These are phyloP conservation scores for Latrodectus elegans DNA, from an alignment of 2,888 invertebrate species.

Conservation along the genomic window DNA sequence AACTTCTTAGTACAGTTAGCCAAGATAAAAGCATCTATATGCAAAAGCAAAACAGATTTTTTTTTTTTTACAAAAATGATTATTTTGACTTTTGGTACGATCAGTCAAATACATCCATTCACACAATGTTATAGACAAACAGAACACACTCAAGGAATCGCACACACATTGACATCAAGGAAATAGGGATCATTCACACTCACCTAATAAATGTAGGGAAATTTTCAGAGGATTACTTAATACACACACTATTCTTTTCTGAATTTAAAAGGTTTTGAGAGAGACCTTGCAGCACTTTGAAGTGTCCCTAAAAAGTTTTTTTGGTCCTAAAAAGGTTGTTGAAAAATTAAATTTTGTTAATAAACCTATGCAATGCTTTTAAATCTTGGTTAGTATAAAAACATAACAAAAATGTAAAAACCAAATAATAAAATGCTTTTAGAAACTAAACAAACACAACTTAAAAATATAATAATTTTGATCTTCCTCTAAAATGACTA, in stretches of 20 bases:
- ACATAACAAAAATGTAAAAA: slow-evolving; percentile 33
- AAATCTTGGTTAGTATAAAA: slow-evolving; percentile 40
- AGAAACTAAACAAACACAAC: background rate
- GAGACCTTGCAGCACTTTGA: slow-evolving; percentile 63
- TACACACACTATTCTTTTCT: slow-evolving; percentile 52
- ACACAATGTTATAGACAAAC: background rate
- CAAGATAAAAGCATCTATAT: slow-evolving; percentile 28
- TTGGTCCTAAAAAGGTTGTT: slow-evolving; percentile 68
- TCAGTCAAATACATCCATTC: background rate
- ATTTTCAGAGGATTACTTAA: slow-evolving; percentile 54
- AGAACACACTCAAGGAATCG: background rate
- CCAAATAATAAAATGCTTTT: slow-evolving; percentile 18
- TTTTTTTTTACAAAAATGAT: background rate
- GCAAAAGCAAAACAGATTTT: background rate
- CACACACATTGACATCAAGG: background rate
- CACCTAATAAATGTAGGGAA: slow-evolving; percentile 60
- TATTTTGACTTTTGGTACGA: background rate
- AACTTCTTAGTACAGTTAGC: slow-evolving; percentile 35
- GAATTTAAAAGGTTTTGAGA: slow-evolving; percentile 66
- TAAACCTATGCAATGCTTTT: slow-evolving; percentile 31
- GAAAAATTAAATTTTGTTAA: slow-evolving; percentile 64
- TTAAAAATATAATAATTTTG: background rate
- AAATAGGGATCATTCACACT: slow-evolving; percentile 53
- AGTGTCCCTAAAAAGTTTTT: slow-evolving; percentile 68
- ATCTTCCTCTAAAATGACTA: background rate